Conservation (phyloP, 2,797 vertebrate genomes). For the Lutjanus argentimaculatus region DNA sequence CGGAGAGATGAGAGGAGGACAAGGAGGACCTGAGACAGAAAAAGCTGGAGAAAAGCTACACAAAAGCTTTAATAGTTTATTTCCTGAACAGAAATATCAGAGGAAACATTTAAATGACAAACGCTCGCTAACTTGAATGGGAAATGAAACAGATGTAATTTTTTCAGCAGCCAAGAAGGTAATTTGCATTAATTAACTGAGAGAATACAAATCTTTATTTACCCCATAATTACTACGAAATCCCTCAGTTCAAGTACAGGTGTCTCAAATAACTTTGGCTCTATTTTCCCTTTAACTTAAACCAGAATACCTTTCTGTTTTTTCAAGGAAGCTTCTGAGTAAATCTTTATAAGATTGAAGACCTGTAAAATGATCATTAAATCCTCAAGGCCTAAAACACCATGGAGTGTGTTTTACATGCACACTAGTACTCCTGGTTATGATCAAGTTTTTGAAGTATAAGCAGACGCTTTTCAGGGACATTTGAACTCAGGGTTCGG, state of each 20-base stretch:
- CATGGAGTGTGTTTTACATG: too few relatives aligned
- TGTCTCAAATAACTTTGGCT: not conserved
- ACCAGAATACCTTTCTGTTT: too few relatives aligned
- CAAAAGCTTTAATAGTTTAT: not conserved
- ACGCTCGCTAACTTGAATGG: not conserved
- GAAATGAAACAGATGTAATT: not conserved
- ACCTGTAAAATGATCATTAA: not conserved
- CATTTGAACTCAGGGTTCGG: too few relatives aligned
- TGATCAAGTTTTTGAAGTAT: not conserved
- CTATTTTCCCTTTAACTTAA: not conserved
- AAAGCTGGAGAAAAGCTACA: conserved; percentile 1
- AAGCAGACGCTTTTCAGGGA: too few relatives aligned
- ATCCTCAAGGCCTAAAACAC: not conserved
- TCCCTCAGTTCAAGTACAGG: not conserved
- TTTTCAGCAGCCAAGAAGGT: not conserved
- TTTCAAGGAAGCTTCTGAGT: not conserved
- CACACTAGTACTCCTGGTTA: too few relatives aligned
- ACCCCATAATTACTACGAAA: not conserved
- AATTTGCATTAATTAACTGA: not conserved
- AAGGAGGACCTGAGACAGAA: not conserved
- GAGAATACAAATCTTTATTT: not conserved
- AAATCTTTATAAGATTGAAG: not conserved
- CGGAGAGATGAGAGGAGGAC: not conserved
- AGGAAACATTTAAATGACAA: not conserved
- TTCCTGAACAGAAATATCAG: not conserved